Evolutionary conservation across 2,113 vertebrate species (phyloP).

Genomic region (Anguilla rostrata): DNA sequence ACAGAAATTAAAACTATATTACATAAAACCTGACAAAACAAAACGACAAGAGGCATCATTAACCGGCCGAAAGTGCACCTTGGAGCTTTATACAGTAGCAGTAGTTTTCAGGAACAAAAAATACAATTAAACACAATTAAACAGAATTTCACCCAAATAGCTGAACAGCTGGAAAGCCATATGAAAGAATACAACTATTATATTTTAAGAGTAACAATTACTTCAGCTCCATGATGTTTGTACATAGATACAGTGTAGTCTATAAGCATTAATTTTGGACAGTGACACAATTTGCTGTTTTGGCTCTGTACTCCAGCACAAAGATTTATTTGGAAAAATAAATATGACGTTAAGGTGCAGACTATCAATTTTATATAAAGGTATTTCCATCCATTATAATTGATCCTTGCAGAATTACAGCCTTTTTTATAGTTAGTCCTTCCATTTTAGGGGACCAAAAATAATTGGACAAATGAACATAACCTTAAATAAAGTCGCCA

Average conservation of each 20-base stretch:
- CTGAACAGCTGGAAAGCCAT: background rate
- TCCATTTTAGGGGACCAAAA: too few species aligned
- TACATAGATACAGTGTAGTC: background rate
- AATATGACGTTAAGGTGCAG: too few species aligned
- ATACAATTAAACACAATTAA: conserved; percentile 14
- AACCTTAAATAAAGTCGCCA: too few species aligned
- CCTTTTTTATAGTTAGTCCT: too few species aligned
- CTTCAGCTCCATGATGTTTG: background rate
- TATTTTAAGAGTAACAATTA: background rate
- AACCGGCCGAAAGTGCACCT: conserved; percentile 8
- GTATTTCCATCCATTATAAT: too few species aligned
- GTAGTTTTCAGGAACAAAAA: conserved; percentile 17
- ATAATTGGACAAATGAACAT: too few species aligned
- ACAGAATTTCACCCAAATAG: background rate
- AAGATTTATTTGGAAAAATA: too few species aligned
- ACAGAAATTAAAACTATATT: conserved; percentile 49
- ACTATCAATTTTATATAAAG: too few species aligned
- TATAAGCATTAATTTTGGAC: background rate
- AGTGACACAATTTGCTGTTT: too few species aligned
- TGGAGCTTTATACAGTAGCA: conserved; percentile 4
- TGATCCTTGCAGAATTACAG: too few species aligned
- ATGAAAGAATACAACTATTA: background rate
- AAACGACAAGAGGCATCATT: conserved; percentile 34
- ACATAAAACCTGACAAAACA: conserved; percentile 38
- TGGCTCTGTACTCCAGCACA: too few species aligned